Evolutionary conservation across 2,113 vertebrate species (phyloP), one percentile per base, ranked within the genome.

Genomic region (Nothoprocta perdicaria): DNA sequence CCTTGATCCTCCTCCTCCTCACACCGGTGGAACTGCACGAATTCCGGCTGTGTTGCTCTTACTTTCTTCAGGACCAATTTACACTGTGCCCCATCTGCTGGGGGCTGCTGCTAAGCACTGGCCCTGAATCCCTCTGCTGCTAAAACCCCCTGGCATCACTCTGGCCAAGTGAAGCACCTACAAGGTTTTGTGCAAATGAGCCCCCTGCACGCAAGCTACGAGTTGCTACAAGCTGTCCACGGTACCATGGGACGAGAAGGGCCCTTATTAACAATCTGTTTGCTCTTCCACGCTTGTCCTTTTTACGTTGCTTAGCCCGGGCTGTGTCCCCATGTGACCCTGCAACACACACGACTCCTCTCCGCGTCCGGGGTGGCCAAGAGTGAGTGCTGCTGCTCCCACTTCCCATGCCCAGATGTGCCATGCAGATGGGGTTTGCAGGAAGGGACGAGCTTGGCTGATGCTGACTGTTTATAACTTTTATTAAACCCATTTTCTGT

Each of bases 401-500:
- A 38, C 46, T 67, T 27, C 7, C 2, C 31, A 1, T 5, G 50
- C 73, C 90, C 89, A 95, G 90, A 88, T 94, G 82, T 68, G 84
- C 84, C 0, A 2, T 27, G 63, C 92, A 92, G 93, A 91, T 90
- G 72, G 52, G 75, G 75, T n/a, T n/a, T 90, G 58, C 40, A 29
- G 82, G n/a, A 72, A 77, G 87, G 43, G 23, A 79, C 1, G 1
- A 41, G 67, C 33, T 89, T 93, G 84, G 63, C 55, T 87, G 74
- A 45, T 2, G 6, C 72, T 58, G 33, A 43, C 21, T 73, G 26
- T 66, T 90, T 80, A 80, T 72, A 88, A 83, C 74, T 90, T 67
- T 55, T 96, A 92, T 83, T 84, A 90, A 90, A 77, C 41, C 62
- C 91, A 79, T 93, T 88, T 88, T 77, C 88, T 69, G 78, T 57